Evolutionary conservation across 2,888 invertebrate species (phyloP).

Genomic region (Cheilosia urbana): DNA sequence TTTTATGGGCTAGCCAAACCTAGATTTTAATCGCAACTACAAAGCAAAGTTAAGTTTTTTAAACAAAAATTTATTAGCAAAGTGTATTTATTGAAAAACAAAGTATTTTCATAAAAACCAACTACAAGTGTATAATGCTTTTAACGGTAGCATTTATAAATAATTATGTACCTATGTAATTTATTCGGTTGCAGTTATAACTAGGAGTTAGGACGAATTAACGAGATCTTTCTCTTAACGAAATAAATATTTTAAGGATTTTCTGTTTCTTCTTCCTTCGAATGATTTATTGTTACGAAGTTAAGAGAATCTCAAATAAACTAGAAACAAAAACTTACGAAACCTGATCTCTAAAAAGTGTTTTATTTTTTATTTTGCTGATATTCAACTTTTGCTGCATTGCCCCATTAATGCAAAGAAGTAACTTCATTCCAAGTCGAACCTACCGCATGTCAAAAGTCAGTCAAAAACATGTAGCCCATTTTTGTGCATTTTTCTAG

Average conservation of each 20-base stretch:
- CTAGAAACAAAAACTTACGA: conserved; percentile 40
- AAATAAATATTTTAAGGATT: conserved; percentile 46
- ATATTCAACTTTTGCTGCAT: neutral
- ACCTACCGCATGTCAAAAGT: too few relatives aligned
- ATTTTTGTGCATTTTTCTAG: too few relatives aligned
- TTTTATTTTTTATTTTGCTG: neutral
- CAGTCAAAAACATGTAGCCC: too few relatives aligned
- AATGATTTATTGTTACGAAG: conserved; percentile 38
- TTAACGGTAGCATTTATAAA: conserved; percentile 66
- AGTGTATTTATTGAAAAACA: conserved; percentile 61
- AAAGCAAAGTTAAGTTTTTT: conserved; percentile 28
- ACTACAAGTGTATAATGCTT: conserved; percentile 37
- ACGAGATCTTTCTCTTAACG: conserved; percentile 21
- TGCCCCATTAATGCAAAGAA: too few relatives aligned
- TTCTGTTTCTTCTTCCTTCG: conserved; percentile 19
- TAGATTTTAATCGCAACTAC: conserved; percentile 33
- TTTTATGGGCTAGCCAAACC: conserved; percentile 61
- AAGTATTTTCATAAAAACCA: conserved; percentile 67
- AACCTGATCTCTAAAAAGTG: conserved; percentile 33
- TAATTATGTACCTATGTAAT: conserved; percentile 20
- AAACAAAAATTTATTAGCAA: conserved; percentile 23
- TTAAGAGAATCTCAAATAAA: conserved; percentile 54
- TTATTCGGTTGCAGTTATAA: conserved; percentile 45
- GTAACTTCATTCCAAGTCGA: too few relatives aligned
- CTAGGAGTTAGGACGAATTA: conserved; percentile 10